phyloP scores from a whole-genome alignment of 2,888 invertebrate genomes.

The Catocala fraxini region DNA sequence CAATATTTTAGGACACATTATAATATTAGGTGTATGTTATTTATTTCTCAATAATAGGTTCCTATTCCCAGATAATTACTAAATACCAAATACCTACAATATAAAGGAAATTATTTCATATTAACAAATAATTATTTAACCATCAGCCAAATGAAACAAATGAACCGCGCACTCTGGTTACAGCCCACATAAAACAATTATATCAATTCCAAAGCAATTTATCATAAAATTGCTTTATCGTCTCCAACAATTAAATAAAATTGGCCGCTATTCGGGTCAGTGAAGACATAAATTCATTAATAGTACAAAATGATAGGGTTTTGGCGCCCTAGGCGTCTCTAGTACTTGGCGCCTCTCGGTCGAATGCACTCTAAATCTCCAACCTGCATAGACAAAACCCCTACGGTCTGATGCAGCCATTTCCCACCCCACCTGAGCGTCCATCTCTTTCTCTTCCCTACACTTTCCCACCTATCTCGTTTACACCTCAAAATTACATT shows the following conservation, averaged over 20 bases:
- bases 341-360: constrained; percentile 62
- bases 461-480: constrained; percentile 66
- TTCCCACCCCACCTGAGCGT: constrained; percentile 77
- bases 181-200: constrained; percentile 66
- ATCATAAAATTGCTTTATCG: constrained; percentile 75
- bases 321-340: constrained; percentile 59
- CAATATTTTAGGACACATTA: too few relatives aligned
- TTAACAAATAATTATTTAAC: constrained; percentile 32
- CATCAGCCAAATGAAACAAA: constrained; percentile 46
- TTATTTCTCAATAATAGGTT: too few relatives aligned
- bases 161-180: constrained; percentile 50
- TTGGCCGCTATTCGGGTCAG: constrained; percentile 77
- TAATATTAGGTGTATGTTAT: too few relatives aligned
- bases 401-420: constrained; percentile 71
- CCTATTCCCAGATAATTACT: constrained; percentile 3
- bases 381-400: constrained; percentile 79
- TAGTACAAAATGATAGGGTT: constrained; percentile 72
- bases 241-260: constrained; percentile 74
- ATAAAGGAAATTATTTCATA: constrained; percentile 24
- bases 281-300: constrained; percentile 78
- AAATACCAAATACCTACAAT: constrained; percentile 16
- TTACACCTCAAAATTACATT: constrained; percentile 81
- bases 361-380: constrained; percentile 78
- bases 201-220: constrained; percentile 63
- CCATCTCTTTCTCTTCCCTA: constrained; percentile 67